A percentile compares a stretch with the other conserved stretches of the same genome.
These are phyloP conservation scores for Drosophila yooni DNA, from an alignment of 2,888 invertebrate genomes.

Conservation along the genomic window DNA sequence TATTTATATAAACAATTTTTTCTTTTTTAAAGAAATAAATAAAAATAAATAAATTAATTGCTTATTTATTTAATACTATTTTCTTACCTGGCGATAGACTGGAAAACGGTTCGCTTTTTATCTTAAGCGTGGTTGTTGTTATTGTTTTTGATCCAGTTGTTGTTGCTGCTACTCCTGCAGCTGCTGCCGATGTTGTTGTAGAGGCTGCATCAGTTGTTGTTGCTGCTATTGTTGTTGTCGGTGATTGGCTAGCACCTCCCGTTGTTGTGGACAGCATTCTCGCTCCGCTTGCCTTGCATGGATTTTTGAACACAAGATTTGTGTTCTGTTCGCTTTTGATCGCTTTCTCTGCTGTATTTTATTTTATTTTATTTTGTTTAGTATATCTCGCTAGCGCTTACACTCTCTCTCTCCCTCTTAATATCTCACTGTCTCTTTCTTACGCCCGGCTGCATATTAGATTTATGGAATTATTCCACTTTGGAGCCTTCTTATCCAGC, in stretches of 20 bases:
- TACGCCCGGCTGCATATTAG: background rate
- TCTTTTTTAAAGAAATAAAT: background rate
- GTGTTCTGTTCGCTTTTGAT: conserved; percentile 8
- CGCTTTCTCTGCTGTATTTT: background rate
- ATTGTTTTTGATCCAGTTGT: conserved; percentile 11
- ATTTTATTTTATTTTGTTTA: background rate
- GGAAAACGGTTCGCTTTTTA: conserved; percentile 56
- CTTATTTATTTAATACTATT: background rate
- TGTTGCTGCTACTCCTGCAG: conserved; percentile 31
- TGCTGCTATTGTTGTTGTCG: conserved; percentile 33
- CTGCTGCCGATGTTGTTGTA: conserved; percentile 10
- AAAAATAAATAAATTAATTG: background rate
- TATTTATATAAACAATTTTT: background rate
- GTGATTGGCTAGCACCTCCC: conserved; percentile 51
- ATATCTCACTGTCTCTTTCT: background rate
- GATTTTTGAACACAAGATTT: conserved; percentile 15
- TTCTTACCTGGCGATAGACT: conserved; percentile 56
- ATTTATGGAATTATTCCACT: background rate
- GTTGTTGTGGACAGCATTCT: conserved; percentile 65
- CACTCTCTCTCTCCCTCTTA: background rate
- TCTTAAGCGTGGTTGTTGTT: conserved; percentile 12
- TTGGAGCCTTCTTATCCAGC: background rate
- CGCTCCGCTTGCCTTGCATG: conserved; percentile 31
- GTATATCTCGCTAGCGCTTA: background rate
- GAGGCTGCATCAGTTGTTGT: conserved; percentile 14